These are phyloP conservation scores for Chionis minor DNA, from an alignment of 2,113 vertebrate genomes.

Conservation along the genomic window DNA sequence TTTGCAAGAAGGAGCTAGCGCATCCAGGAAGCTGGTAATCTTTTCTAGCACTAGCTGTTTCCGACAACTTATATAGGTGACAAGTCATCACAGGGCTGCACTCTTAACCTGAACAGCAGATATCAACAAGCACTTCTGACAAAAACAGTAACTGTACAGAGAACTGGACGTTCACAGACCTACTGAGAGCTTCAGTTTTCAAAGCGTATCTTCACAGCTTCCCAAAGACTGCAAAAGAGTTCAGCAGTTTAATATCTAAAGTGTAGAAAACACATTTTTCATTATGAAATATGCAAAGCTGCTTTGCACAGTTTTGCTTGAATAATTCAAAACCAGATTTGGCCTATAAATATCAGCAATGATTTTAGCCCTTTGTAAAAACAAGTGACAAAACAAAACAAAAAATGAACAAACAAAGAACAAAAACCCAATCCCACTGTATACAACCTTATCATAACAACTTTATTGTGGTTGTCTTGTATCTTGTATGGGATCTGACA, in stretches of 20 bases:
- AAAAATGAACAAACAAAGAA: background rate
- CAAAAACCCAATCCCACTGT: background rate
- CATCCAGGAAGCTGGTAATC: background rate
- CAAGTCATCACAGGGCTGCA: background rate
- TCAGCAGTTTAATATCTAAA: background rate
- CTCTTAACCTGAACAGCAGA: background rate
- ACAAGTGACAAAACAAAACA: background rate
- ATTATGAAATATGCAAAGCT: background rate
- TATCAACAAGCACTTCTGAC: background rate
- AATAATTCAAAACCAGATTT: background rate
- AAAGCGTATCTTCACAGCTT: background rate
- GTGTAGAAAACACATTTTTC: background rate
- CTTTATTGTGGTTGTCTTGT: background rate
- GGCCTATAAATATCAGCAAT: background rate
- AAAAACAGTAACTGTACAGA: background rate
- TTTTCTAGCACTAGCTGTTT: background rate
- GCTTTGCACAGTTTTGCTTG: background rate
- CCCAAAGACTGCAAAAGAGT: background rate
- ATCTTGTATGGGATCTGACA: background rate
- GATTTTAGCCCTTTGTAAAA: background rate
- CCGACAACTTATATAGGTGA: rapidly evolving
- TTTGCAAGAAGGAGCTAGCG: background rate
- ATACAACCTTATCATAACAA: background rate
- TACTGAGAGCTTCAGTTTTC: background rate
- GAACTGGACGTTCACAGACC: background rate